Conservation (phyloP, 2,113 vertebrate genomes). For the Oostethus manadensis region DNA sequence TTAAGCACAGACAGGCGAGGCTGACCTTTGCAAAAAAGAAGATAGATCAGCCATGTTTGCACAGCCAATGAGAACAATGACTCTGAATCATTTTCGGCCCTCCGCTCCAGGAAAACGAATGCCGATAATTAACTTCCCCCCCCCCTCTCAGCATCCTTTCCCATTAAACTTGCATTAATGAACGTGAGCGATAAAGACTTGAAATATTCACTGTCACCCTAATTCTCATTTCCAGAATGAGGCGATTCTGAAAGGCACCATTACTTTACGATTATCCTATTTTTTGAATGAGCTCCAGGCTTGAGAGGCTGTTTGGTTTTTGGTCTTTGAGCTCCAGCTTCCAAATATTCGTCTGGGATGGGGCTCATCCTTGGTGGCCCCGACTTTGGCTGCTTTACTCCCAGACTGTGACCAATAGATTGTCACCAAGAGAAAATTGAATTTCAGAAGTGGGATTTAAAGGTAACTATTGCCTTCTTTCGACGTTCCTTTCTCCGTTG, state of each 20-base stretch:
- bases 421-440: conserved; percentile 44
- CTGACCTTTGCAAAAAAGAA: conserved; percentile 22
- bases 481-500: background rate
- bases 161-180: conserved; percentile 70
- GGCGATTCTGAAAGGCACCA: conserved; percentile 49
- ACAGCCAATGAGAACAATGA: conserved; percentile 37
- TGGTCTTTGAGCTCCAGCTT: too few species aligned
- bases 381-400: conserved; percentile 16
- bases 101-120: conserved; percentile 46
- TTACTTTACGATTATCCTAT: conserved; percentile 51
- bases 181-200: conserved; percentile 70
- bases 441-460: conserved; percentile 32
- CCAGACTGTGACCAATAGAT: conserved; percentile 56
- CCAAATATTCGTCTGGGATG: conserved; percentile 9
- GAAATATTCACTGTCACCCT: conserved; percentile 60
- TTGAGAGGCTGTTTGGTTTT: background rate
- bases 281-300: background rate
- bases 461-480: conserved; percentile 23
- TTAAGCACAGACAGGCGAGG: conserved; percentile 23
- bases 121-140: conserved; percentile 69
- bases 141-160: conserved; percentile 53
- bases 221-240: conserved; percentile 65
- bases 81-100: conserved; percentile 31
- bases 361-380: conserved; percentile 19
- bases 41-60: background rate